Evolutionary conservation across 2,113 vertebrate genomes (phyloP), one percentile per base, ranked within the genome.

Genomic region (Ammodytes marinus): DNA sequence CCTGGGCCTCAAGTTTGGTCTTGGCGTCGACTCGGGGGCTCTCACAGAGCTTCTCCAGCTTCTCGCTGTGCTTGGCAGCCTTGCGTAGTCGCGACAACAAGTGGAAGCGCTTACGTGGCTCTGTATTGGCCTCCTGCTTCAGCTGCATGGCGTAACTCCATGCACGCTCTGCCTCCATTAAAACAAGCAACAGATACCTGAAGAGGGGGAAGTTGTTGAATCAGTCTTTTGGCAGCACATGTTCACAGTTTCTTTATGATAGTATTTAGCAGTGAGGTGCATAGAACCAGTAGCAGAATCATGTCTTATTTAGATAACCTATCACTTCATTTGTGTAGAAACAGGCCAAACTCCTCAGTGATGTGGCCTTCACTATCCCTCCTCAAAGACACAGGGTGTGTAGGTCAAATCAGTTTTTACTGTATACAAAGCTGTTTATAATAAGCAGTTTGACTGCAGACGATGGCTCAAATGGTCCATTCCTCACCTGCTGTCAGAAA

Each of bases 61-160:
- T 97, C 89, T 98, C 97, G 0, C 97, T 97, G 0, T 98, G 97
- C 67, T 99, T 99, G 89, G 97, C 98, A 0, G 98, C 97, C 79
- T 99, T 99, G 17, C 97, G 96, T 50, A 99, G 93, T 47, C 98
- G 96, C 1, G 97, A 96, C 39, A 99, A 83, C 84, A 99, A 77
- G 86, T 99, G 98, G 89, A 99, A 99, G 6, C 97, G 96, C 39
- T 99, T 99, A 17, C 98, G 96, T 1, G 97, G 98, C 75, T 99
- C 98, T 0, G 98, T 99, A 91, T 99, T 99, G 14, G 98, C 98
- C 75, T 99, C 98, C 91, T 98, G 97, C 71, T 99, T 99, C 86
- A 99, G 96, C 93, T 99, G 98, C 98, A 99, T 99, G 89, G 98
- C 96, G 0, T 99, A 99, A 86, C 98, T 99, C 98, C 98, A 99